Conservation (phyloP, 2,797 vertebrate genomes). For the Falco rusticolus region DNA sequence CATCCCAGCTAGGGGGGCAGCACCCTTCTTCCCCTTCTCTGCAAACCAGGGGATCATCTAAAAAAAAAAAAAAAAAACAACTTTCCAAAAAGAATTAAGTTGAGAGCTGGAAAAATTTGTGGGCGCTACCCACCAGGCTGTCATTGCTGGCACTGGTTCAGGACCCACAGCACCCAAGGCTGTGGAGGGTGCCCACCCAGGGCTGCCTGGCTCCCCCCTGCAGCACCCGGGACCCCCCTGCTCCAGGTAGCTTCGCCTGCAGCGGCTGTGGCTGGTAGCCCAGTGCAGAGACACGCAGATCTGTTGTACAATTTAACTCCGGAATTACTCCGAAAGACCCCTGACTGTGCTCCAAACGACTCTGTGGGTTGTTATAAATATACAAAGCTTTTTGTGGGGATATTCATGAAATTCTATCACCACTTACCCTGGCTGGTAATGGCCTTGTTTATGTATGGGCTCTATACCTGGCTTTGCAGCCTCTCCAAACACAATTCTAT, state of each 20-base stretch:
- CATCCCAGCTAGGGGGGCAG: neutral
- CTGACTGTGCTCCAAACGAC: conserved; percentile 50
- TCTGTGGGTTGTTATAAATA: conserved; percentile 61
- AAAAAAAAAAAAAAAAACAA: neutral
- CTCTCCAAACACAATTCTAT: conserved; percentile 63
- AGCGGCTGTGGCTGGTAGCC: neutral
- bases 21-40: neutral
- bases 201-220: neutral
- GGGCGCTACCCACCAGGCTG: neutral
- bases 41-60: neutral
- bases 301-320: conserved; percentile 1
- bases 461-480: conserved; percentile 48
- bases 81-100: neutral
- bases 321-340: neutral
- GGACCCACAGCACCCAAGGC: neutral
- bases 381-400: conserved; percentile 52
- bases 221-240: neutral
- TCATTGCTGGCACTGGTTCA: neutral
- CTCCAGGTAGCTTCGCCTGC: neutral
- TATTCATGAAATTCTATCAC: conserved; percentile 66
- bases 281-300: fast-evolving
- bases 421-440: conserved; percentile 55
- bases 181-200: fast-evolving
- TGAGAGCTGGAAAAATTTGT: neutral
- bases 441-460: conserved; percentile 65